These are phyloP conservation scores for Sinocyclocheilus anophthalmus DNA, from an alignment of 2,113 vertebrate genomes.

Conservation along the genomic window DNA sequence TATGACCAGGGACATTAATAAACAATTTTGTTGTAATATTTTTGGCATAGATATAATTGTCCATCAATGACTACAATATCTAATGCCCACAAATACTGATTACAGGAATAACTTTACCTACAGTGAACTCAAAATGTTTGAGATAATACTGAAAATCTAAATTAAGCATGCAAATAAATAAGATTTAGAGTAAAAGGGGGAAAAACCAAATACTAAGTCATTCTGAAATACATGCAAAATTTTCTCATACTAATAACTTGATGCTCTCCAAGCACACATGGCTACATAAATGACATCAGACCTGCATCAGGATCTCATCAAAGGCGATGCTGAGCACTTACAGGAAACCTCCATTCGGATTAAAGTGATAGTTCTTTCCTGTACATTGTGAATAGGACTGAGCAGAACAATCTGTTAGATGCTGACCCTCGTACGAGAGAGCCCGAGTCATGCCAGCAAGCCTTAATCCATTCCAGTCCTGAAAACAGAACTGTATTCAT, in stretches of 20 bases:
- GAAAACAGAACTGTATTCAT: constrained; percentile 61
- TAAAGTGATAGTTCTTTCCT: not conserved
- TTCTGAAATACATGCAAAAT: not conserved
- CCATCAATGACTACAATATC: too few species aligned
- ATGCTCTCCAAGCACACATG: not conserved
- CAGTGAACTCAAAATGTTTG: not conserved
- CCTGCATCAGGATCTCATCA: not conserved
- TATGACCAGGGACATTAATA: too few species aligned
- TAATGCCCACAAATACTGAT: not conserved
- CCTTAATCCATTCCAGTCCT: constrained; percentile 23
- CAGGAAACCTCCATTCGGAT: not conserved
- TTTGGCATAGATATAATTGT: too few species aligned
- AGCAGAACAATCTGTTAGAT: constrained; percentile 33
- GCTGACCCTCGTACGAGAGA: constrained; percentile 4
- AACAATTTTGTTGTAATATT: too few species aligned
- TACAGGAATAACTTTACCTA: not conserved
- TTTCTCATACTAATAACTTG: not conserved
- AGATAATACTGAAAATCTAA: not conserved
- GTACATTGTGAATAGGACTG: not conserved
- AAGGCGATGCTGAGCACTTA: not conserved
- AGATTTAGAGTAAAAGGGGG: not conserved
- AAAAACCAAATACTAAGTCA: not conserved
- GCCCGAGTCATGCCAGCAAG: constrained; percentile 57
- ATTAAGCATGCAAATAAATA: not conserved
- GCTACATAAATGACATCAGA: constrained; percentile 6